Evolutionary conservation across 2,888 invertebrate species (phyloP).

Genomic region (Teleiodes luculella): DNA sequence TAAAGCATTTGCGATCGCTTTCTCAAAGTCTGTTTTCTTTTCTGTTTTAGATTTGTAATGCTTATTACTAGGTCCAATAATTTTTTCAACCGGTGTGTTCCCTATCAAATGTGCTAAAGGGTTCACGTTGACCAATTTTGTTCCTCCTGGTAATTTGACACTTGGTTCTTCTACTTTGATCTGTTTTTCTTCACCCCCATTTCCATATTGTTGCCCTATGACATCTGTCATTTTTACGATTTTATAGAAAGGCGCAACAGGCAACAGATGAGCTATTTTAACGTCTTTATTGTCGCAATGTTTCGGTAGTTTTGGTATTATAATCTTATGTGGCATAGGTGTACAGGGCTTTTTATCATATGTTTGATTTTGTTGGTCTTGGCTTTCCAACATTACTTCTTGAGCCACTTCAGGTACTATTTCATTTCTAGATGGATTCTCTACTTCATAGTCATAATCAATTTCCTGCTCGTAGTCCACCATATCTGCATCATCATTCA

Average conservation of each 20-base stretch:
- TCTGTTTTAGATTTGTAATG: conserved; percentile 43
- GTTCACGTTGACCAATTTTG: conserved; percentile 53
- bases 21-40: conserved; percentile 44
- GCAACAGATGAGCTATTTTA: conserved; percentile 51
- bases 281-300: conserved; percentile 35
- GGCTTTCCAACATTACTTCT: conserved; percentile 52
- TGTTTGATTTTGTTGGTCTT: conserved; percentile 29
- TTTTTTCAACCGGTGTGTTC: conserved; percentile 35
- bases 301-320: conserved; percentile 44
- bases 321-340: conserved; percentile 35
- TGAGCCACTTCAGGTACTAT: conserved; percentile 59
- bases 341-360: no score
- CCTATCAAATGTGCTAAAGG: conserved; percentile 60
- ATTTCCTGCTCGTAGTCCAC: background rate
- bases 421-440: conserved; percentile 25
- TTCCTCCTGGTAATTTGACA: conserved; percentile 47
- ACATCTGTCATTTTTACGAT: conserved; percentile 57
- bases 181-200: background rate
- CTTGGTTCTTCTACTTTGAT: background rate
- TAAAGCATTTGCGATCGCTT: conserved; percentile 48
- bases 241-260: conserved; percentile 59
- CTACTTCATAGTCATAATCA: conserved; percentile 21
- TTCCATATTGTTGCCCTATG: background rate
- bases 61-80: conserved; percentile 37
- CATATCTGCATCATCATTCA: background rate